These are phyloP conservation scores for Lypha dubia DNA, from an alignment of 2,888 invertebrate species.

Conservation along the genomic window DNA sequence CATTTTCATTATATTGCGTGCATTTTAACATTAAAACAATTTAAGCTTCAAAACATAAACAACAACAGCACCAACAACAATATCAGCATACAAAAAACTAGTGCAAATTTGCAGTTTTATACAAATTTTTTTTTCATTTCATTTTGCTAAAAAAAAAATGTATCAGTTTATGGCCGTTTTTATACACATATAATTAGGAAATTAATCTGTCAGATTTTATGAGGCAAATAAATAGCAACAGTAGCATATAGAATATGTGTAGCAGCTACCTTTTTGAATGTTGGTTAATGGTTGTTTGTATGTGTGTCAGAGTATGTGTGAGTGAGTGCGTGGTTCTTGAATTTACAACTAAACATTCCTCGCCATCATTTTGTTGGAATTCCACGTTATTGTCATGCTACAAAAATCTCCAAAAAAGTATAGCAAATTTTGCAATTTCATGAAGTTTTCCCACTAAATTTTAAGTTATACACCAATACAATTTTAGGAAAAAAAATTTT, in stretches of 20 bases:
- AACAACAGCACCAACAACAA: not conserved
- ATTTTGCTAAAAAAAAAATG: constrained; percentile 21
- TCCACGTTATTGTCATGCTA: constrained; percentile 26
- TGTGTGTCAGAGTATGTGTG: not conserved
- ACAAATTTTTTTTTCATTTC: constrained; percentile 17
- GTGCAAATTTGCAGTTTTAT: constrained; percentile 27
- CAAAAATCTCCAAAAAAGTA: not conserved
- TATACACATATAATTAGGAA: constrained; percentile 73
- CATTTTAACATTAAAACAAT: constrained; percentile 54
- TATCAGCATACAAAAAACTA: too few species aligned
- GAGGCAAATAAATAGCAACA: constrained; percentile 65
- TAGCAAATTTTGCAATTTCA: not conserved
- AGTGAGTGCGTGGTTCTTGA: not conserved
- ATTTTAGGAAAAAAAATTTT: not conserved
- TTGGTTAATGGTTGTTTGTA: not conserved
- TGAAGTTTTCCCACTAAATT: not conserved
- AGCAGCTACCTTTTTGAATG: constrained; percentile 8
- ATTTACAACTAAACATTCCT: not conserved
- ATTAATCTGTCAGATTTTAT: constrained; percentile 75
- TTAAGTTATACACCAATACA: not conserved
- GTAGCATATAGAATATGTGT: constrained; percentile 11
- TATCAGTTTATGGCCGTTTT: constrained; percentile 59
- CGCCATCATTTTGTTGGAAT: constrained; percentile 27
- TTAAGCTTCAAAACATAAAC: not conserved
- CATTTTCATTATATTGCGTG: constrained; percentile 66